Base-by-base conservation (phyloP, 2,797 vertebrate genomes). In the Amblyraja radiata region DNA sequence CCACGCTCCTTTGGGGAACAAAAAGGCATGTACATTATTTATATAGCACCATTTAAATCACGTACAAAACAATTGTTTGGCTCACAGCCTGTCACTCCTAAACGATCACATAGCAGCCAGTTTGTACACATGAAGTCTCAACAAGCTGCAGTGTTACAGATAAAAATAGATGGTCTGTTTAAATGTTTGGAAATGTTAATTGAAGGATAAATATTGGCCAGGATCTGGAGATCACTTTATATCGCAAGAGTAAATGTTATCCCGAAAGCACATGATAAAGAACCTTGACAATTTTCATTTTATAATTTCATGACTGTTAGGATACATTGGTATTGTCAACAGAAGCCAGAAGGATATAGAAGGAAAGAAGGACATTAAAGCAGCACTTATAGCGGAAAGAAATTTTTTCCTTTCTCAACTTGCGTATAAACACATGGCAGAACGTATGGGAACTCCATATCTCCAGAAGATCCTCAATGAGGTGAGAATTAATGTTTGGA, bases 341-440 rank as follows among this genome's bases (percentile, higher is more conserved):
- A 97, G 97, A 93, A 97, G 97, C 94, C 97, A 98, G 95, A 98
- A 97, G 95, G 97, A 98, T 95, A 97, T 98, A 46, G 96, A 97
- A 65, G 97, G 97, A 25, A 97, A 96, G 94, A 97, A 97, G 94
- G 97, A 97, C 94, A 97, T 98, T 93, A 96, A 96, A n/a, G 96
- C 96, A 0, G 97, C 97, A 65, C 95, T 98, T 94, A 93, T 95
- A 93, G 97, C 97, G 25, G 97, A 98, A 94, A 96, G 95, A 94
- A 95, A 95, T 39, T 98, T 97, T 94, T 98, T 98, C 81, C 95
- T 97, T 93, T 97, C 96, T 16, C 97, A 98, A 88, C 96, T 97
- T 0, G 96, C 97, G 11, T 98, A 98, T 94, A 96, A 95, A 93
- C 97, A 98, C 94, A 97, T 98, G 95, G 96, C 97, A 39, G 96